Base-by-base conservation (phyloP, 2,888 invertebrate species). In the Atrina japonica region DNA sequence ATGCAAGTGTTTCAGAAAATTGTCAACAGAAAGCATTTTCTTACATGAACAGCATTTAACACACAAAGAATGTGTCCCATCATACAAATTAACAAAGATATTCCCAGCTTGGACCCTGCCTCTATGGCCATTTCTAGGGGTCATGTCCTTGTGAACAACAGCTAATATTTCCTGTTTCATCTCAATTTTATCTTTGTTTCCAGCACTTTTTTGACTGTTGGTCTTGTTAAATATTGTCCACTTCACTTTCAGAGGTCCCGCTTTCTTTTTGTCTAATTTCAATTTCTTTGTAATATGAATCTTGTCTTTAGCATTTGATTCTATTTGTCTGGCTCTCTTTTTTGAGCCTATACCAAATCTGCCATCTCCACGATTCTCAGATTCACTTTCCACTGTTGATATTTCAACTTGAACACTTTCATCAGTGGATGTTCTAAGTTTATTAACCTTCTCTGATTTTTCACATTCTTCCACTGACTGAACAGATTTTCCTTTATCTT, bases 1-100 rank as follows among this genome's bases (percentile, higher is more conserved):
- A 70, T 89, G 89, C 63, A 85, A 78, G 73, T 89, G 89, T 45
- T 80, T 77, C 56, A 86, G 65, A 69, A 89, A 89, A 49, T 80
- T 75, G 29, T 82, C 80, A 5, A 89, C 82, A 9, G 86, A 83
- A 61, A 88, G 77, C 50, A 86, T 77, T 73, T 88, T 83, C 7
- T 81, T 69, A 75, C 89, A 89, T 0, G 86, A 86, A 43, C 76
- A 78, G 76, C 89, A 89, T 23, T 81, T 78, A 29, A 89, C 81
- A 75, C 88, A 88, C 7, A 83, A 73, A 0, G 88, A 83, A 59
- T 83, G 81, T 56, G 81, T 80, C 29, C 77, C 81, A n/a, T 78
- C 75, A 74, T 85, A 88, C 66, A 81, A 69, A 49, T 85, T 82
- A 21, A 87, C 63, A 66, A 85, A 80, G 29, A 88, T 80, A 66